These are phyloP conservation scores for Carettochelys insculpta DNA, from an alignment of 2,113 vertebrate species.

Conservation along the genomic window DNA sequence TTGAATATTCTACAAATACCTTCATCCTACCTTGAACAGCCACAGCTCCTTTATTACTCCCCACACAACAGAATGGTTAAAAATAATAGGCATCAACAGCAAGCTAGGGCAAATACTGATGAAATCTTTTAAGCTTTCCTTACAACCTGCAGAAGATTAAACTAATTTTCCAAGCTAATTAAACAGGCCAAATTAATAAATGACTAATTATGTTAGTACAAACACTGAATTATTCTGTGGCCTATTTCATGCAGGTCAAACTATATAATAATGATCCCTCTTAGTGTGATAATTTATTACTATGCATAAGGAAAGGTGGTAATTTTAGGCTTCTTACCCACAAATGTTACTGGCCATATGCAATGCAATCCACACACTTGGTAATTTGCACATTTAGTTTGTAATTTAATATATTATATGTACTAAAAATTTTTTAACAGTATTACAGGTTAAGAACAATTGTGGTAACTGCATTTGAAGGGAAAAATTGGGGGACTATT, in stretches of 20 bases:
- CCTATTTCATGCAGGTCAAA: constrained; percentile 24
- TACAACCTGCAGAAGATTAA: neutral
- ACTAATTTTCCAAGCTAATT: neutral
- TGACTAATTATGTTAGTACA: neutral
- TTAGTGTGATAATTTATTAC: constrained; percentile 60
- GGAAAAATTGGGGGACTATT: too few species aligned
- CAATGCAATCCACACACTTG: constrained; percentile 31
- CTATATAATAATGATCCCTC: constrained; percentile 34
- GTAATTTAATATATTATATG: neutral
- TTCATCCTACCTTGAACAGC: rapidly evolving
- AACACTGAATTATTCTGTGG: neutral
- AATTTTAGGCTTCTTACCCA: constrained; percentile 45
- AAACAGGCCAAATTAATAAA: neutral
- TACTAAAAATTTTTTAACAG: neutral
- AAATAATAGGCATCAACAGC: neutral
- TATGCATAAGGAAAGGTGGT: constrained; percentile 60
- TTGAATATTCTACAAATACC: rapidly evolving
- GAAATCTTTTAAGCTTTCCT: neutral
- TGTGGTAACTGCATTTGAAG: rapidly evolving
- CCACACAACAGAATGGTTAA: neutral
- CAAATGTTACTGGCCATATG: constrained; percentile 44
- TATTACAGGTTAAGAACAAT: neutral
- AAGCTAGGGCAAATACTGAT: neutral
- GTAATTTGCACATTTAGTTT: constrained; percentile 27
- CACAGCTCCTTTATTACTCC: neutral